A percentile compares a stretch with the other conserved stretches of the same genome.
These are phyloP conservation scores for Psittacula derbiana DNA, from an alignment of 2,797 vertebrate species.

Conservation along the genomic window DNA sequence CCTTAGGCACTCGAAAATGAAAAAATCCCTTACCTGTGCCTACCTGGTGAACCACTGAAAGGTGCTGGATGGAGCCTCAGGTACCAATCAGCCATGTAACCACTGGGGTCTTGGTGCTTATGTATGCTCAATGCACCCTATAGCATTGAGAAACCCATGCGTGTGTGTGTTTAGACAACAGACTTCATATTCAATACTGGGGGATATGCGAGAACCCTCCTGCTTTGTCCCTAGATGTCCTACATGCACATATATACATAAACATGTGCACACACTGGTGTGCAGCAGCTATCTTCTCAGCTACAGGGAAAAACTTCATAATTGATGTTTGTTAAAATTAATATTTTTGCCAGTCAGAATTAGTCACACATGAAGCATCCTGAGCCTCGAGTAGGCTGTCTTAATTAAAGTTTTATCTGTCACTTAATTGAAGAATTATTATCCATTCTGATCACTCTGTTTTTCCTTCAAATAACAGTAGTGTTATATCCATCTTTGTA, in stretches of 20 bases:
- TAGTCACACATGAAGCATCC: conserved; percentile 12
- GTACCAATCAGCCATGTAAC: accelerated
- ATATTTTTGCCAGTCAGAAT: conserved; percentile 41
- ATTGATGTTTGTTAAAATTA: conserved; percentile 50
- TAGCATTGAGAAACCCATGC: background rate
- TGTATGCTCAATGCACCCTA: background rate
- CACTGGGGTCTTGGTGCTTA: background rate
- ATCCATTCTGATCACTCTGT: conserved; percentile 19
- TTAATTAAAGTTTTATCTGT: conserved; percentile 60
- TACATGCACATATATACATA: accelerated
- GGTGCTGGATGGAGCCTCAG: background rate
- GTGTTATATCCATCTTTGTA: background rate
- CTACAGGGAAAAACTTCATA: background rate
- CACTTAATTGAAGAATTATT: conserved; percentile 59
- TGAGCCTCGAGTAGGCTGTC: background rate
- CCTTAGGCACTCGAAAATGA: background rate
- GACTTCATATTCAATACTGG: background rate
- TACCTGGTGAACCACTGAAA: background rate
- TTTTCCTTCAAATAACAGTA: background rate
- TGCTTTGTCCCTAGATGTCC: background rate
- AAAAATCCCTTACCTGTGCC: background rate
- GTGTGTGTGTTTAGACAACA: background rate
- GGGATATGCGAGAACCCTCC: accelerated
- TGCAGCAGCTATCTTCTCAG: background rate
- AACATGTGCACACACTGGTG: accelerated